Percentiles rank a stretch among this genome's conserved stretches.
These are phyloP conservation scores for Alethe diademata DNA, from an alignment of 2,113 vertebrate species.

Conservation along the genomic window DNA sequence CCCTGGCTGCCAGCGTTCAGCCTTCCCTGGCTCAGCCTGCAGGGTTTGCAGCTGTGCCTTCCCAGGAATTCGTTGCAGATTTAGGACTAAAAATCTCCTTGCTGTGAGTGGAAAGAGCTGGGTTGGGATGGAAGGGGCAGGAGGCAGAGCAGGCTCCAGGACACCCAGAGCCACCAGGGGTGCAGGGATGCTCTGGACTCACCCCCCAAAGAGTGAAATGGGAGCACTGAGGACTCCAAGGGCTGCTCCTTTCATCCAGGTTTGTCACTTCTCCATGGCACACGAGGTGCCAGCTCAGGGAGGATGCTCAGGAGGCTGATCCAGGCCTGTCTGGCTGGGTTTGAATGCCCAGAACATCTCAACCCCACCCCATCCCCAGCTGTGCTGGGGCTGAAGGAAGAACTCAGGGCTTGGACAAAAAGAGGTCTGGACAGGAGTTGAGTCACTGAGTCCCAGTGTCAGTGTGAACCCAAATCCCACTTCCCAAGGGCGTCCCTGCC, in stretches of 20 bases:
- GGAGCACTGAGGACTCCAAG: background rate
- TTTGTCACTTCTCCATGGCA: background rate
- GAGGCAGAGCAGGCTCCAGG: background rate
- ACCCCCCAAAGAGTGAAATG: rapidly evolving
- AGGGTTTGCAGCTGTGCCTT: background rate
- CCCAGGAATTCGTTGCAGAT: background rate
- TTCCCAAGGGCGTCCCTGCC: background rate
- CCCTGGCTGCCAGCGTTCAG: background rate
- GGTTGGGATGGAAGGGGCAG: background rate
- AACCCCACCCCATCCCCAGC: background rate
- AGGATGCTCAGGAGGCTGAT: background rate
- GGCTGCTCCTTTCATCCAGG: background rate
- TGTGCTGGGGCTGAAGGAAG: background rate
- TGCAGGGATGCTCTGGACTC: background rate
- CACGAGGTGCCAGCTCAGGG: background rate
- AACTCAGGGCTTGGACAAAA: background rate
- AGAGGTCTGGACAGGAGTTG: background rate
- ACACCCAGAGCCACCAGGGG: background rate
- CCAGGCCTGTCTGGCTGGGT: rapidly evolving
- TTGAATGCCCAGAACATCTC: background rate
- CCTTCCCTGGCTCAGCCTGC: background rate
- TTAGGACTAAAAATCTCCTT: background rate
- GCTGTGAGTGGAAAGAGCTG: background rate
- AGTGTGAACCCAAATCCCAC: background rate
- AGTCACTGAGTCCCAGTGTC: background rate